Base-by-base conservation (phyloP, 2,888 invertebrate species). In the Tetheella fluctuosa region DNA sequence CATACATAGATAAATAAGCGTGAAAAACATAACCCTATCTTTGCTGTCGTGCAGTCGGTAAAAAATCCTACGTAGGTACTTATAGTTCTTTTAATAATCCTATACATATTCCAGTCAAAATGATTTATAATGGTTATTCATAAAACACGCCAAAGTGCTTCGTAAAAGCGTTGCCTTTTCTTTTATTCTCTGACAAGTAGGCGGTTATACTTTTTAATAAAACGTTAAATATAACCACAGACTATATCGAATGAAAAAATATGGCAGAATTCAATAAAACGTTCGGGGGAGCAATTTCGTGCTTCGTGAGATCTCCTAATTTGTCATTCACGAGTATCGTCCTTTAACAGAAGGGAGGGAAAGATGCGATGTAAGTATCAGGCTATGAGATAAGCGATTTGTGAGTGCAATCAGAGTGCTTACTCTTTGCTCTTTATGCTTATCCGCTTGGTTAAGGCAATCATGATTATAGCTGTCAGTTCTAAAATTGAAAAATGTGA, bases 301-400 rank as follows among this genome's bases (percentile, higher is more conserved):
- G 80, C 81, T 82, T 80, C 69, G 79, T 68, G 76, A 80, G 81
- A 81, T 78, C 77, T 83, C 76, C 83, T 87, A 88, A 89, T 90
- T 89, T 89, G 88, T 89, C 88, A 87, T 88, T 88, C 83, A 84
- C 78, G 71, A 86, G 85, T 85, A 81, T 83, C 83, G 78, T 78
- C 75, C 81, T 82, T 77, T 83, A 76, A 74, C 71, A 60, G 74
- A 68, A 72, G 68, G 73, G 74, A 77, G 77, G 62, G 59, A 79
- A 73, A 74, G 73, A 73, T 73, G 73, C 72, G 60, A 68, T 59
- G 72, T 72, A 72, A 73, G 74, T 65, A 72, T 71, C 57, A 66
- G 76, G 83, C 82, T 68, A 61, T 52, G 30, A 65, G 76, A 71
- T 1, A 20, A 56, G 76, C 74, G 75, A 28, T 20, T 54, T 17